Base-by-base conservation (phyloP, 2,888 invertebrate species). In the Drosophila sordidapex region DNA sequence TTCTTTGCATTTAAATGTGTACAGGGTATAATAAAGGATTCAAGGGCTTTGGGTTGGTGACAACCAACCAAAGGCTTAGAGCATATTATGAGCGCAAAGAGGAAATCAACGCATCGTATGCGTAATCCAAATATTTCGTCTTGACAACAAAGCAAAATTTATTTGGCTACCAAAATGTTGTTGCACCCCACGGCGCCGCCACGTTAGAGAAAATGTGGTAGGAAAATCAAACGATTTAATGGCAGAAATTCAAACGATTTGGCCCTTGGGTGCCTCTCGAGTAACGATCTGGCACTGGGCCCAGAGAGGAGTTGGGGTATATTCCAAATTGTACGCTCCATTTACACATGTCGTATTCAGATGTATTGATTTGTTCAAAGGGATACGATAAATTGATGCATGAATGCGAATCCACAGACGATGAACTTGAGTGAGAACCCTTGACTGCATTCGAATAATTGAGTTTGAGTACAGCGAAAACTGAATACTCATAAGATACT, bases 161-260 rank as follows among this genome's bases (percentile, higher is more conserved):
- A 85, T 89, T 90, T 85, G 85, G 74, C 75, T 85, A 76, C 77
- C 80, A 62, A 85, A 85, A 82, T 77, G 70, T 73, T 69, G 70
- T 56, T 66, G 67, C 63, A 59, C 52, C 67, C 72, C 58, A 71
- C 49, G 61, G 57, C 59, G n/a, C 38, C 31, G 33, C 38, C 15
- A 31, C 2, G 35, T 38, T 57, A 33, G 27, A 36, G 48, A 64
- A 61, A 54, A 62, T 52, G 59, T 46, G 59, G 46, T 38, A 81
- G 59, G 61, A 71, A 83, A 81, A 83, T 80, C 81, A 89, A 85
- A 85, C 86, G 72, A 69, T 89, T 87, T 87, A 87, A 89, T 82
- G 79, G 66, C 66, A 62, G 72, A 80, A 85, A 89, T 89, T 76
- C 88, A 74, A 89, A 76, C 88, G 82, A 89, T 85, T 85, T 87